Conservation (phyloP, 2,113 vertebrate genomes). For the Steatornis caripensis region DNA sequence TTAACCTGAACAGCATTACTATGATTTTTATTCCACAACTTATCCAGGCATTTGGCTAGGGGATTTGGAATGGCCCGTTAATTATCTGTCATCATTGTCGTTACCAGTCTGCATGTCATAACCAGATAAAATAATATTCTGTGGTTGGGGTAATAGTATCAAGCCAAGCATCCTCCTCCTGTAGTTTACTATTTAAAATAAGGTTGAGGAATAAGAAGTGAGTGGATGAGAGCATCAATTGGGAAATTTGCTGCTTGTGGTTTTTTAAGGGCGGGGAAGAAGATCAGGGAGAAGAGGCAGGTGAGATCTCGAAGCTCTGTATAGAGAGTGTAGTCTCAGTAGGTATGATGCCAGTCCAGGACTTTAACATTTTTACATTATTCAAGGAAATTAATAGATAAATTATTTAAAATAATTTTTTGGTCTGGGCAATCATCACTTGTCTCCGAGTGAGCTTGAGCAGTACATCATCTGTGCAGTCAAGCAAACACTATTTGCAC, state of each 20-base stretch:
- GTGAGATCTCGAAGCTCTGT: neutral
- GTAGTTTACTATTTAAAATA: neutral
- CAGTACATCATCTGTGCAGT: neutral
- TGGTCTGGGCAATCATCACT: neutral
- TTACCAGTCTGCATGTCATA: neutral
- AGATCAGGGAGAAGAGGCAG: neutral
- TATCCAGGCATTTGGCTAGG: neutral
- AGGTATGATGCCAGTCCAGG: neutral
- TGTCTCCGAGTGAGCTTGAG: neutral
- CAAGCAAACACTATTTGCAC: neutral
- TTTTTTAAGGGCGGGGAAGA: neutral
- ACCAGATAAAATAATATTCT: neutral
- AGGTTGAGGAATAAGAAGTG: neutral
- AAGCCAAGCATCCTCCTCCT: neutral
- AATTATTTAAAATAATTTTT: neutral
- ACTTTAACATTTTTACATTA: neutral
- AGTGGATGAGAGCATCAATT: neutral
- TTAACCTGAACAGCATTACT: neutral
- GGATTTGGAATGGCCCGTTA: neutral
- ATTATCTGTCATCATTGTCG: neutral
- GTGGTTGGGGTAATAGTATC: neutral
- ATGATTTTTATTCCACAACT: neutral
- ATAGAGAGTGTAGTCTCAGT: neutral
- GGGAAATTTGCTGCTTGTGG: neutral
- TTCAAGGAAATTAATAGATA: neutral